A percentile compares a stretch with the other conserved stretches of the same genome.
Evolutionary conservation across 2,888 invertebrate genomes (phyloP).

Genomic region (Pyralis farinalis): DNA sequence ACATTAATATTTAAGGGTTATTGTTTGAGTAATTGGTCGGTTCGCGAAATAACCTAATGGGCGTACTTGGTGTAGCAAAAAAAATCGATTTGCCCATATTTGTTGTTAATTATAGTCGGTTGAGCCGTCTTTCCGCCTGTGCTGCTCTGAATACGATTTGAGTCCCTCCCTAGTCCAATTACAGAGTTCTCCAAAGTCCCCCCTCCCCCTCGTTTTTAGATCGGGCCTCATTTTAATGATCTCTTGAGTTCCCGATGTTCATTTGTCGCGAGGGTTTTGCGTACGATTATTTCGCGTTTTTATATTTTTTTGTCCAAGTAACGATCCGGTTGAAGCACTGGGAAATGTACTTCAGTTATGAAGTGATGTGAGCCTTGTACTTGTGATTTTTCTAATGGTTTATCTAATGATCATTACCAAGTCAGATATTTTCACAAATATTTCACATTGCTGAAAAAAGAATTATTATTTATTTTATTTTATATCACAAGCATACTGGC

Average conservation of each 20-base stretch:
- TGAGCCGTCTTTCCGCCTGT: slow-evolving; percentile 77
- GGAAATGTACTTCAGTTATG: slow-evolving; percentile 37
- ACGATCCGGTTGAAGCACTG: slow-evolving; percentile 49
- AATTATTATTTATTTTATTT: too few species aligned
- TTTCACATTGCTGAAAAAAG: too few species aligned
- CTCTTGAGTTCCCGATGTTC: slow-evolving; percentile 78
- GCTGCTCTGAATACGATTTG: slow-evolving; percentile 75
- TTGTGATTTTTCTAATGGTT: slow-evolving; percentile 4
- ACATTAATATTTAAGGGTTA: slow-evolving; percentile 67
- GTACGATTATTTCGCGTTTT: slow-evolving; percentile 70
- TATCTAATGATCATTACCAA: not conserved
- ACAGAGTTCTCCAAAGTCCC: slow-evolving; percentile 73
- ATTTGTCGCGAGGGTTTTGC: slow-evolving; percentile 76
- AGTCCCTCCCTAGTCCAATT: slow-evolving; percentile 79
- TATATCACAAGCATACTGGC: too few species aligned
- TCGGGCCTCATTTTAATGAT: slow-evolving; percentile 78
- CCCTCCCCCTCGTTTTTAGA: slow-evolving; percentile 71
- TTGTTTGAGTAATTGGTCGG: slow-evolving; percentile 62
- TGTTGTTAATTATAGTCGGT: slow-evolving; percentile 79
- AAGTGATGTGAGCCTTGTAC: slow-evolving; percentile 6
- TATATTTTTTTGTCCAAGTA: slow-evolving; percentile 49
- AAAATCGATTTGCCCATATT: slow-evolving; percentile 80
- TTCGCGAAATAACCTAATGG: slow-evolving; percentile 60
- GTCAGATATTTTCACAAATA: too few species aligned
- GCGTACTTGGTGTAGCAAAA: slow-evolving; percentile 46